phyloP scores from a whole-genome alignment of 2,113 vertebrate genomes.

The Spea bombifrons region DNA sequence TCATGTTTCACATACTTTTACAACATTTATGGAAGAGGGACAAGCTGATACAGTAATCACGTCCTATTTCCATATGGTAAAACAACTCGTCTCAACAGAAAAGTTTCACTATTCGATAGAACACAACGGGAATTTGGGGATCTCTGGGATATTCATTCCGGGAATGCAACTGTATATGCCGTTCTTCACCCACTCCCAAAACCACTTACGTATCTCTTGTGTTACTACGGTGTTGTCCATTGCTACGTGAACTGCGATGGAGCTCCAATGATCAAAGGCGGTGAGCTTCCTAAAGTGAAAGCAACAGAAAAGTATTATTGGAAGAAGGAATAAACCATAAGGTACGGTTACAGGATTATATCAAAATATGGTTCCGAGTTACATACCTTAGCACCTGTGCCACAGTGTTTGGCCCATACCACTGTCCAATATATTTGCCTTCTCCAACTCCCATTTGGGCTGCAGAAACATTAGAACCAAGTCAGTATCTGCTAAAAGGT shows the following conservation, averaged over 20 bases:
- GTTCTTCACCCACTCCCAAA: no score
- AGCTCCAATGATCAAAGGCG: slow-evolving; percentile 91
- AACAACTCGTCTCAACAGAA: no score
- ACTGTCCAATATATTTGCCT: slow-evolving; percentile 95
- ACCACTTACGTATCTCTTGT: slow-evolving; percentile 91
- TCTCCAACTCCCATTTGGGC: slow-evolving; percentile 99
- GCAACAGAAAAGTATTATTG: background rate
- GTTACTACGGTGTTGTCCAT: slow-evolving; percentile 99
- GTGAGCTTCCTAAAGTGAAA: slow-evolving; percentile 80
- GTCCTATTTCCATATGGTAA: background rate
- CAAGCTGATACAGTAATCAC: background rate
- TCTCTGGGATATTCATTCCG: no score
- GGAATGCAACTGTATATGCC: no score
- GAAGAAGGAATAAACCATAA: background rate
- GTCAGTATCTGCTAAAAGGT: background rate
- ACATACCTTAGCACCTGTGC: slow-evolving; percentile 97
- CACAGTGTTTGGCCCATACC: slow-evolving; percentile 97
- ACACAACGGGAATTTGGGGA: no score
- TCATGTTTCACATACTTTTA: background rate
- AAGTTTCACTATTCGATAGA: no score
- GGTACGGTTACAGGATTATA: background rate
- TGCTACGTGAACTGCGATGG: slow-evolving; percentile 89
- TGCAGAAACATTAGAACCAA: slow-evolving; percentile 57
- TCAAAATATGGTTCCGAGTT: background rate
- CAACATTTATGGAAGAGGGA: background rate